Evolutionary conservation across 2,797 vertebrate genomes (phyloP).

Genomic region (Cossypha caffra): DNA sequence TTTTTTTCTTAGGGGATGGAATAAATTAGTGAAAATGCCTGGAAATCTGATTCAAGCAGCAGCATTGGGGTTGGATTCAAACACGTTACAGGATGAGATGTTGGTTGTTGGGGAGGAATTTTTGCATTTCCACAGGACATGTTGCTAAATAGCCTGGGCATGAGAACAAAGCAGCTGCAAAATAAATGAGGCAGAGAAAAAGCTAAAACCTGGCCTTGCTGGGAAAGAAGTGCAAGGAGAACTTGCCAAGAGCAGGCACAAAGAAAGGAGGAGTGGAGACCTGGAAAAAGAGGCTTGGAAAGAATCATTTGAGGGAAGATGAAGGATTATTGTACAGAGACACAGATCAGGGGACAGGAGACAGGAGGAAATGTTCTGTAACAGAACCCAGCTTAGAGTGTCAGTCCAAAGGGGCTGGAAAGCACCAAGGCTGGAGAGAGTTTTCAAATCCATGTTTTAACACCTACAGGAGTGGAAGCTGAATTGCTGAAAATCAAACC

Average conservation of each 20-base stretch:
- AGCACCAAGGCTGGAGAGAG: background rate
- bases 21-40: background rate
- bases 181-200: constrained; percentile 68
- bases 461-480: background rate
- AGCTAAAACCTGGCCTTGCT: constrained; percentile 35
- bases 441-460: background rate
- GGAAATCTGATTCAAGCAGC: background rate
- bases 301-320: background rate
- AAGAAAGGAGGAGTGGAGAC: background rate
- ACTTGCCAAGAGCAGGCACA: constrained; percentile 27
- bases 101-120: background rate
- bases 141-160: constrained; percentile 60
- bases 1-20: background rate
- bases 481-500: background rate
- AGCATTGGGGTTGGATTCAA: background rate
- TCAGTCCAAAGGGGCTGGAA: background rate
- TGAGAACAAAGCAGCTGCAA: constrained; percentile 67
- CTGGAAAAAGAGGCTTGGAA: constrained; percentile 8
- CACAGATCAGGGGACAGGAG: background rate
- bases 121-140: constrained; percentile 20
- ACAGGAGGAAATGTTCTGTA: background rate
- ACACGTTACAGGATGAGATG: background rate
- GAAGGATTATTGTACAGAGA: background rate
- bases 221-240: background rate
- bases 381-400: background rate